Conservation (phyloP, 2,797 vertebrate species). For the Micromesistius poutassou region DNA sequence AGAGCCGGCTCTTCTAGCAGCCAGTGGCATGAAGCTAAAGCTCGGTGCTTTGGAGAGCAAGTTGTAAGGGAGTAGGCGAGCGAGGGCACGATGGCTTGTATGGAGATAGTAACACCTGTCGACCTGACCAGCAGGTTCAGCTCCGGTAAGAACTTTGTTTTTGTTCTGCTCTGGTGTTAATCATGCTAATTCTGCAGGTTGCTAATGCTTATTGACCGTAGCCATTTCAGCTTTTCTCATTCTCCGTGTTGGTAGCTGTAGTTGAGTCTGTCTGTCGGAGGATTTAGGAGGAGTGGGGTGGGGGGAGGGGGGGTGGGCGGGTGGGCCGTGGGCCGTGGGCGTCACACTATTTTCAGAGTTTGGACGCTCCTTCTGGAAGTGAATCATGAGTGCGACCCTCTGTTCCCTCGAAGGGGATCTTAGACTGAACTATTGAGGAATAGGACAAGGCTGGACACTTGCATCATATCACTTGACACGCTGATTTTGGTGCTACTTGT, state of each 20-base stretch:
- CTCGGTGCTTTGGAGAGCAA: neutral
- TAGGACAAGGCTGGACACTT: too few relatives aligned
- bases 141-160: slow-evolving; percentile 41
- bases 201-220: neutral
- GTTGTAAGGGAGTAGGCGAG: neutral
- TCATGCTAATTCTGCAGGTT: neutral
- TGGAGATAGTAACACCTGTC: slow-evolving; percentile 44
- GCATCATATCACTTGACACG: too few relatives aligned
- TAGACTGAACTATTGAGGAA: too few relatives aligned
- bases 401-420: too few relatives aligned
- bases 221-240: neutral
- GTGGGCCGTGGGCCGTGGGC: too few relatives aligned
- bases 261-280: neutral
- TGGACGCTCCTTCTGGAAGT: neutral
- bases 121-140: slow-evolving; percentile 39
- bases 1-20: neutral
- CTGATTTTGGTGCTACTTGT: too few relatives aligned
- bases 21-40: neutral
- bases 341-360: neutral
- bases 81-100: slow-evolving; percentile 39
- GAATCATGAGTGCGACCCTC: neutral
- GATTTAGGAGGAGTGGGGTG: neutral
- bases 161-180: neutral
- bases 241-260: neutral
- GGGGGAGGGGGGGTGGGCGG: too few relatives aligned